Percentiles rank a stretch among this genome's conserved stretches.
phyloP scores from a whole-genome alignment of 2,888 invertebrate species.

The Pecten maximus region DNA sequence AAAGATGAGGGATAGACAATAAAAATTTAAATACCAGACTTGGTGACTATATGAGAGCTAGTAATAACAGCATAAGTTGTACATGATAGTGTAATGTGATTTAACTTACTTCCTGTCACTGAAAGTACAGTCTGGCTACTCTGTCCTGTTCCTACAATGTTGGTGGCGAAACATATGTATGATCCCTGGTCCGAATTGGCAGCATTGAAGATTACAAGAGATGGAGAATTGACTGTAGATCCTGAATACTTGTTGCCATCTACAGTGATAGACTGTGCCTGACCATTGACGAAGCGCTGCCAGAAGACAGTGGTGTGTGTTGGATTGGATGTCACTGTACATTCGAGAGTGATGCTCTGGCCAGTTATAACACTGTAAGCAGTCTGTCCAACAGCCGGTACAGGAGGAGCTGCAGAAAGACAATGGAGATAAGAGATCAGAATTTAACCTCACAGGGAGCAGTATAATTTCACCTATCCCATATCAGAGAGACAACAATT shows the following conservation, averaged over 20 bases:
- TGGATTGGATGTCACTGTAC: slow-evolving; percentile 45
- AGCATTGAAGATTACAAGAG: slow-evolving; percentile 39
- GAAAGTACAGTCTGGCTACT: slow-evolving; percentile 44
- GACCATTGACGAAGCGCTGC: slow-evolving; percentile 43
- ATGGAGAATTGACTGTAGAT: slow-evolving; percentile 33
- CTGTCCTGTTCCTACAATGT: slow-evolving; percentile 38
- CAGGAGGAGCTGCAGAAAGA: slow-evolving; percentile 42
- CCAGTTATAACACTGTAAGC: slow-evolving; percentile 36
- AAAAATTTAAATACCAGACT: too few species aligned
- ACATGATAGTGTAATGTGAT: neutral
- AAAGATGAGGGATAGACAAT: too few species aligned
- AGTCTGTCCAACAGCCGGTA: slow-evolving; percentile 38
- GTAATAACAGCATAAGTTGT: too few species aligned
- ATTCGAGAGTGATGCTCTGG: slow-evolving; percentile 46
- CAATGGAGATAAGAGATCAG: too few species aligned
- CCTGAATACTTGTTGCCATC: slow-evolving; percentile 44
- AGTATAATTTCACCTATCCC: too few species aligned
- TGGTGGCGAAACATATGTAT: slow-evolving; percentile 43
- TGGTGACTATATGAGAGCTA: too few species aligned
- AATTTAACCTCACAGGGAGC: too few species aligned
- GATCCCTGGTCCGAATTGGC: slow-evolving; percentile 38
- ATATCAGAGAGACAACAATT: too few species aligned
- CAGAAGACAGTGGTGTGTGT: slow-evolving; percentile 45
- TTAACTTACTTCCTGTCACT: slow-evolving; percentile 50
- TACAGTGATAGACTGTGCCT: neutral